These are phyloP conservation scores for Drosophila asahinai DNA, from an alignment of 1,140 invertebrate species.

Conservation along the genomic window DNA sequence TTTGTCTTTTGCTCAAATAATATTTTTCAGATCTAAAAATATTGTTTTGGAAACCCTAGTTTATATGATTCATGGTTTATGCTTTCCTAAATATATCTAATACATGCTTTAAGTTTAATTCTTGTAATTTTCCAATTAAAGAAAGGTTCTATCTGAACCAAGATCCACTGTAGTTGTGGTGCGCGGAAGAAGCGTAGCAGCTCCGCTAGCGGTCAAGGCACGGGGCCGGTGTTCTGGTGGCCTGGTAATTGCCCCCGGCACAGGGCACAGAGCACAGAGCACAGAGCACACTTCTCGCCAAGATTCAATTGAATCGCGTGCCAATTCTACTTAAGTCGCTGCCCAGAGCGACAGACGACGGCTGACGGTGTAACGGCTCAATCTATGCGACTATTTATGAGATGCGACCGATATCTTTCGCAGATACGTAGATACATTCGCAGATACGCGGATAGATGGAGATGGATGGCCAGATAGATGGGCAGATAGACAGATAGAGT, in stretches of 20 bases:
- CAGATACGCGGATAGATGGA: slow-evolving; percentile 18
- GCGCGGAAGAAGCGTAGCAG: slow-evolving; percentile 14
- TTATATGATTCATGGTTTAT: too few species aligned
- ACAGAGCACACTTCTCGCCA: slow-evolving; percentile 68
- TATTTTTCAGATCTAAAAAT: too few species aligned
- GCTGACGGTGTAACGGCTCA: slow-evolving; percentile 37
- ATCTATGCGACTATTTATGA: slow-evolving; percentile 44
- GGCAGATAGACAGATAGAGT: slow-evolving; percentile 23
- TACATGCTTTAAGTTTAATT: too few species aligned
- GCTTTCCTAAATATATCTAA: too few species aligned
- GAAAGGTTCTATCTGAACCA: not conserved
- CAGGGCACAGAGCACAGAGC: slow-evolving; percentile 19
- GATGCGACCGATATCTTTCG: slow-evolving; percentile 29
- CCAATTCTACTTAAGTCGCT: slow-evolving; percentile 76
- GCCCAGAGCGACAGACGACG: slow-evolving; percentile 36
- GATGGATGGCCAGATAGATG: slow-evolving; percentile 9
- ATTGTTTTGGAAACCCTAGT: too few species aligned
- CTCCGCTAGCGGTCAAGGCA: slow-evolving; percentile 46
- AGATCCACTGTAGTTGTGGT: slow-evolving; percentile 14
- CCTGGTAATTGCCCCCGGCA: slow-evolving; percentile 54
- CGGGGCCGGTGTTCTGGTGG: slow-evolving; percentile 10
- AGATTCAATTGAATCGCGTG: slow-evolving; percentile 81
- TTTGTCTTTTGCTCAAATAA: too few species aligned
- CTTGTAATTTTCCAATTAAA: not conserved
- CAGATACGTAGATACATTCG: slow-evolving; percentile 17